phyloP scores from a whole-genome alignment of 2,888 invertebrate species.

The Acanthosoma haemorrhoidale region DNA sequence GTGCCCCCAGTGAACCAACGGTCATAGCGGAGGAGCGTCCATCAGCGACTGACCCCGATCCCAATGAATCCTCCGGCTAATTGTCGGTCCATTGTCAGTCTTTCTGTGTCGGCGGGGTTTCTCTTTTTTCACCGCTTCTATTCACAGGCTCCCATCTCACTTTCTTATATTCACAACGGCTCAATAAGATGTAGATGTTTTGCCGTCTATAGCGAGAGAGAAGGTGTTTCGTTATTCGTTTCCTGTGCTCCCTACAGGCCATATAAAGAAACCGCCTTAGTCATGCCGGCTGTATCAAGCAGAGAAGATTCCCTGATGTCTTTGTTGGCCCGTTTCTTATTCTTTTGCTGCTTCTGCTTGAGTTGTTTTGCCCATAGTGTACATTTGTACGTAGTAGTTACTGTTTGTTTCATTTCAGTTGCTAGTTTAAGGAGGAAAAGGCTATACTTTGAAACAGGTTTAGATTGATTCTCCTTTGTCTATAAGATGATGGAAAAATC shows the following conservation, averaged over 20 bases:
- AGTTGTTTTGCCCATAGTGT: no score
- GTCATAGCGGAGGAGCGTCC: not conserved
- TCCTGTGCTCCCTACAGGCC: not conserved
- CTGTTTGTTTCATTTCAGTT: no score
- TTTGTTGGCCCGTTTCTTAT: not conserved
- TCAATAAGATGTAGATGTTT: not conserved
- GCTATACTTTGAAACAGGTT: no score
- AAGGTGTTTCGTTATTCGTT: not conserved
- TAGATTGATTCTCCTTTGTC: no score
- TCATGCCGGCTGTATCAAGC: not conserved
- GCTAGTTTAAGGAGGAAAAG: no score
- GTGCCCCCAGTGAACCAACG: not conserved
- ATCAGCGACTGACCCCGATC: not conserved
- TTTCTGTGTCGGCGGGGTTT: not conserved
- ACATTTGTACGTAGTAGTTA: no score
- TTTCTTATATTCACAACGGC: not conserved
- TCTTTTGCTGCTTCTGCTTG: no score
- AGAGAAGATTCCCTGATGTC: no score
- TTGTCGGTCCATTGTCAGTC: conserved; percentile 8
- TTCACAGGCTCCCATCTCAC: not conserved
- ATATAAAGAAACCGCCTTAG: not conserved
- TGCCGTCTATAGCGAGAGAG: not conserved
- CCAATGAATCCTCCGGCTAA: not conserved
- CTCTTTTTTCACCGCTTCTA: not conserved
- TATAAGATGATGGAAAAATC: no score